Conservation (phyloP, 2,797 vertebrate species). For the Scolopax rusticola region DNA sequence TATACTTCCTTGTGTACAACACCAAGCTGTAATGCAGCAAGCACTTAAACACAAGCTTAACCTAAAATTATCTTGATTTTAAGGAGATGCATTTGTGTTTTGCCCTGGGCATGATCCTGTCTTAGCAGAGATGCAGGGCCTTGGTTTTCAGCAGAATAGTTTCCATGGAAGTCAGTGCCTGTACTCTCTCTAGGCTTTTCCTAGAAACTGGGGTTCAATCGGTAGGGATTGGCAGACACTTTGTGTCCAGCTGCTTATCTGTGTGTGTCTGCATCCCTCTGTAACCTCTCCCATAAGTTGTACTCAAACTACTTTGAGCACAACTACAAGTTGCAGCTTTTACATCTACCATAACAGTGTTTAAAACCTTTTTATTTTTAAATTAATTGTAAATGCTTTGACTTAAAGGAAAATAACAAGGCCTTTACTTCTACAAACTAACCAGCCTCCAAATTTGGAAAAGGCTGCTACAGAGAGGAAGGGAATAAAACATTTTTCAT, state of each 20-base stretch:
- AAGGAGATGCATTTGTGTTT: neutral
- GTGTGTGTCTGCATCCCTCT: neutral
- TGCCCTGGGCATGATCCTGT: neutral
- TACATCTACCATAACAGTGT: neutral
- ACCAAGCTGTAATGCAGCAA: neutral
- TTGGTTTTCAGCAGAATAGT: neutral
- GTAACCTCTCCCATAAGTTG: neutral
- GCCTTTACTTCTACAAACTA: neutral
- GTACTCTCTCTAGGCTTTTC: neutral
- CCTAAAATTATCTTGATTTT: neutral
- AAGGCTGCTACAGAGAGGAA: neutral
- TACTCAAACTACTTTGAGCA: neutral
- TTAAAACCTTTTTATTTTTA: neutral
- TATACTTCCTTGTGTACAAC: neutral
- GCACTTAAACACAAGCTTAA: neutral
- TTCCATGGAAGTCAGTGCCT: neutral
- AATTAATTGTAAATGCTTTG: neutral
- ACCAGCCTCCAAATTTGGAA: neutral
- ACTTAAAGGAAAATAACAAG: neutral
- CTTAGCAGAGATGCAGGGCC: neutral
- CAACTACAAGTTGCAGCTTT: neutral
- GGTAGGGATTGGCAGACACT: neutral
- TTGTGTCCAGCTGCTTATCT: neutral
- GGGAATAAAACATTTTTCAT: neutral
- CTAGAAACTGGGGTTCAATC: neutral